A percentile compares a stretch with the other conserved stretches of the same genome.
These are phyloP conservation scores for Xanthia icteritia DNA, from an alignment of 2,888 invertebrate species.

Conservation along the genomic window DNA sequence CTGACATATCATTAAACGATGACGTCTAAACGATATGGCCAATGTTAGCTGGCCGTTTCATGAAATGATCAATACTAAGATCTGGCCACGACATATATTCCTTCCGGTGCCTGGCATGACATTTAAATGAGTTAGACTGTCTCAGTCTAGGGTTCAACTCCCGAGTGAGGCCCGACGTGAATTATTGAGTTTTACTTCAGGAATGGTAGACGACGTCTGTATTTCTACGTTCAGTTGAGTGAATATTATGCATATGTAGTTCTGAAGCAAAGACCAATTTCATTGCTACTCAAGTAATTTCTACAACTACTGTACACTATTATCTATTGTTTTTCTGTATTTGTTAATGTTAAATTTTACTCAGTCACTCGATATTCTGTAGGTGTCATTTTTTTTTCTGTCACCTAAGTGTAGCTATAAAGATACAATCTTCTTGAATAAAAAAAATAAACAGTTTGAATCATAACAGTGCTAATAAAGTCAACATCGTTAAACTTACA, in stretches of 20 bases:
- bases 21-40: too few relatives aligned
- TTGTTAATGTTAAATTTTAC: too few relatives aligned
- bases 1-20: too few relatives aligned
- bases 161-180: conserved; percentile 28
- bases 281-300: background rate
- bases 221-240: background rate
- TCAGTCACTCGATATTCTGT: too few relatives aligned
- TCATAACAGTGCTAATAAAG: background rate
- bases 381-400: too few relatives aligned
- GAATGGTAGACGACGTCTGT: background rate
- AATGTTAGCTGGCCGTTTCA: too few relatives aligned
- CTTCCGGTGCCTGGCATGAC: conserved; percentile 27
- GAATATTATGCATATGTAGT: background rate
- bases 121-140: conserved; percentile 61
- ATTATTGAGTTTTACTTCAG: conserved; percentile 10
- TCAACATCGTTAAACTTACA: background rate
- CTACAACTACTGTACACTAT: too few relatives aligned
- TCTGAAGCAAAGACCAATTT: background rate
- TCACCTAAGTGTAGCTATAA: too few relatives aligned
- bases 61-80: too few relatives aligned
- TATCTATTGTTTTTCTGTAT: too few relatives aligned
- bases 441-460: background rate
- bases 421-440: too few relatives aligned
- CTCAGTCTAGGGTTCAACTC: conserved; percentile 55
- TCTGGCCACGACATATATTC: too few relatives aligned